Conservation (phyloP, 2,113 vertebrate genomes). For the Potamarius usumacintae region DNA sequence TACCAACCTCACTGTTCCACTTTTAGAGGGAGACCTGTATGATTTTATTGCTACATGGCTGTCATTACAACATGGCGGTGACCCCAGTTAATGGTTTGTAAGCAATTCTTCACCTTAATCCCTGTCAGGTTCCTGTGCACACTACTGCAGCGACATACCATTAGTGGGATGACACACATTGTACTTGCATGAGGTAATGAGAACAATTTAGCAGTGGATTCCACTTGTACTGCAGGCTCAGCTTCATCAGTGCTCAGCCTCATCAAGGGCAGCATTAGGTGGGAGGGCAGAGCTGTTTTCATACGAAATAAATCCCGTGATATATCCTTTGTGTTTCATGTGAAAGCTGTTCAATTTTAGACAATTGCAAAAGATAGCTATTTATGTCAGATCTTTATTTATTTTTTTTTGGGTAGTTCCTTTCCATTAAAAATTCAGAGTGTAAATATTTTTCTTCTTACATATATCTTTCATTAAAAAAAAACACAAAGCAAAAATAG, state of each 20-base stretch:
- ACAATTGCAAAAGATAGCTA: not conserved
- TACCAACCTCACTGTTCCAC: constrained; percentile 62
- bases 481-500: not conserved
- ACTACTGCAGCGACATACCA: constrained; percentile 66
- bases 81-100: constrained; percentile 73
- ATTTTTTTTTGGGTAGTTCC: not conserved
- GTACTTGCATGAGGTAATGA: constrained; percentile 73
- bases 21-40: constrained; percentile 54
- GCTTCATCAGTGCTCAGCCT: constrained; percentile 52
- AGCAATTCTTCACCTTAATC: constrained; percentile 71
- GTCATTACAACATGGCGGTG: constrained; percentile 70
- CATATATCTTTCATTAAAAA: not conserved
- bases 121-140: constrained; percentile 63
- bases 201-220: constrained; percentile 61
- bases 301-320: constrained; percentile 48
- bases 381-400: not conserved
- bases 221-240: constrained; percentile 57
- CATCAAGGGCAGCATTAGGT: constrained; percentile 42
- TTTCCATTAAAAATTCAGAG: not conserved
- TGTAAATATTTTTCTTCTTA: not conserved
- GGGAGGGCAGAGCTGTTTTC: constrained; percentile 57
- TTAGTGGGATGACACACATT: constrained; percentile 70
- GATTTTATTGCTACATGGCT: constrained; percentile 64
- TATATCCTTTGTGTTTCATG: not conserved
- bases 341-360: not conserved